Evolutionary conservation across 2,113 vertebrate species (phyloP), one percentile per base, ranked within the genome.

Genomic region (Chinchilla lanigera): DNA sequence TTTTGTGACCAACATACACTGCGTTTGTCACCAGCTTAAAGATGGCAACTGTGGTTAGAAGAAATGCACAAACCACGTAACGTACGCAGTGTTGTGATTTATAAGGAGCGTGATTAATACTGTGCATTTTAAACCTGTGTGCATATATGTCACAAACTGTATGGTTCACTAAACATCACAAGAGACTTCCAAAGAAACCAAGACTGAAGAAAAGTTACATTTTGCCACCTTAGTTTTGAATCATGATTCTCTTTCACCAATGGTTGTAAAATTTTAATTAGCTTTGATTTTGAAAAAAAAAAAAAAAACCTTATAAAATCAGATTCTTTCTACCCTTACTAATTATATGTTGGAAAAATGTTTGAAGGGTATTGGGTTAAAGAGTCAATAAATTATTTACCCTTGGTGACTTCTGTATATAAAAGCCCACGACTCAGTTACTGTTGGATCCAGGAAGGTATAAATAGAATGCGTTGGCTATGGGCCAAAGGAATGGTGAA

Each of bases 91-190:
- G n/a, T 65, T 75, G 47, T 69, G 71, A 95, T 94, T 97, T 97
- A 93, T 61, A 87, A 92, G 89, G 69, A 41, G 88, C n/a, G 44
- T 93, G 89, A 95, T 96, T 95, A 96, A 97, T 67, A 81, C 3
- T 87, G 89, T 47, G 50, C 92, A 86, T 90, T 80, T 93, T 90
- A 89, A 94, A 41, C 86, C 44, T 91, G 80, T 91, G 80, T 80
- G 93, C 89, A 81, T 89, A 92, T 93, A 92, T 90, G 80, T 95
- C 95, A 95, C 86, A 97, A 94, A 93, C 61, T n/a, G 20, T 80
- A 56, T 63, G 83, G 73, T 83, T 92, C 85, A 82, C 44, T 92
- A 96, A 92, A 86, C 88, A 22, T 90, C 50, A 69, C 80, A 92
- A 77, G 93, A 87, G 28, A 89, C 88, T 77, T 89, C 19, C 33